Conservation (phyloP, 2,888 invertebrate species). For the Neria commutata region DNA sequence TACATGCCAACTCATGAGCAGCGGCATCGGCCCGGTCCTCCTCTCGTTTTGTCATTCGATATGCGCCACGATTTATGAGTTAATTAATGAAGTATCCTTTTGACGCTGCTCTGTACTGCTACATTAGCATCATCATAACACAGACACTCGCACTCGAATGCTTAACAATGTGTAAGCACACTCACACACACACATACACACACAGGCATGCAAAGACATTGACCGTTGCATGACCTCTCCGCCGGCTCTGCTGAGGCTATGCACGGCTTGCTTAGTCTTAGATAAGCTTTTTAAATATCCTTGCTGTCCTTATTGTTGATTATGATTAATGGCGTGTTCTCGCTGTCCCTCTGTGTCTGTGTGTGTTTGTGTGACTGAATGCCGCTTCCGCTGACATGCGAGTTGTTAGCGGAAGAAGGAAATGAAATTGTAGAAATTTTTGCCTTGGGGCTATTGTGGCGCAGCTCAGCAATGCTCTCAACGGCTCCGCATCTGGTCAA, state of each 20-base stretch:
- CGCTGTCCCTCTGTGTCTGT: too few species aligned
- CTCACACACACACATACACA: neutral
- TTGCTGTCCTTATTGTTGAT: neutral
- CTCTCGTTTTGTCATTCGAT: conserved; percentile 39
- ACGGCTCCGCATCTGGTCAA: too few species aligned
- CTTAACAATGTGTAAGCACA: too few species aligned
- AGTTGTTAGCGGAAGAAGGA: neutral
- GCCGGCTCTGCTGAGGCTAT: neutral
- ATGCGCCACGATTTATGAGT: conserved; percentile 50
- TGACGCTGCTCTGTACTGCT: neutral
- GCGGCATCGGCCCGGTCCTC: too few species aligned
- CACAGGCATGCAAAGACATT: neutral
- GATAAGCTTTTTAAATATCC: neutral
- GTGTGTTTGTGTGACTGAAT: too few species aligned
- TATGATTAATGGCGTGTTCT: neutral
- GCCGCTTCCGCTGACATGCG: neutral
- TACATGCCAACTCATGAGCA: too few species aligned
- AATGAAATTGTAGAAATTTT: neutral
- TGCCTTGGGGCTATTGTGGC: too few species aligned
- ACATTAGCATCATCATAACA: neutral
- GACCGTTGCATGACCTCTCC: neutral
- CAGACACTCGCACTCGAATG: neutral
- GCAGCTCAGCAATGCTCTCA: too few species aligned
- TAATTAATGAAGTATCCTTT: conserved; percentile 40
- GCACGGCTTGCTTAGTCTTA: neutral